These are phyloP conservation scores for Erebia aethiops DNA, from an alignment of 2,888 invertebrate genomes.

Conservation along the genomic window DNA sequence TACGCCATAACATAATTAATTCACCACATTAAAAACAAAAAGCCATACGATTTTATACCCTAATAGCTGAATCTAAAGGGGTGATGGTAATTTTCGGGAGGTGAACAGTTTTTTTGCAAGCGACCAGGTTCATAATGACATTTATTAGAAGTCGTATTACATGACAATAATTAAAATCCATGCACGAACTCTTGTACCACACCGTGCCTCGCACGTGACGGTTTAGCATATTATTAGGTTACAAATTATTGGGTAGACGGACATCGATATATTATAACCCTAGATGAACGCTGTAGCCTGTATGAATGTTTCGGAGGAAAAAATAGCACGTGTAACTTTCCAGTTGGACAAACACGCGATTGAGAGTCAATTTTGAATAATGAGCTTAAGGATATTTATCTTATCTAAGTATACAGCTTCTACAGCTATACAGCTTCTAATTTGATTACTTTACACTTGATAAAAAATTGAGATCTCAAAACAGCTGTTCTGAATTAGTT, in stretches of 20 bases:
- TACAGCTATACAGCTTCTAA: too few relatives aligned
- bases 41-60: slow-evolving; percentile 39
- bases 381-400: too few relatives aligned
- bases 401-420: too few relatives aligned
- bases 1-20: slow-evolving; percentile 58
- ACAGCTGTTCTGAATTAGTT: too few relatives aligned
- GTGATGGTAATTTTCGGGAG: slow-evolving; percentile 29
- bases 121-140: slow-evolving; percentile 78
- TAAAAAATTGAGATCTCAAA: too few relatives aligned
- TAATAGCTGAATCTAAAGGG: slow-evolving; percentile 37
- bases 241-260: slow-evolving; percentile 55
- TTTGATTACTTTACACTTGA: too few relatives aligned
- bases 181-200: slow-evolving; percentile 79
- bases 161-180: slow-evolving; percentile 82
- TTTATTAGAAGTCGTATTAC: slow-evolving; percentile 82
- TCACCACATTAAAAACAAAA: slow-evolving; percentile 26
- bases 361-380: too few relatives aligned
- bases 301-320: not conserved
- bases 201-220: slow-evolving; percentile 72
- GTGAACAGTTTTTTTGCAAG: slow-evolving; percentile 48
- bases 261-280: slow-evolving; percentile 6
- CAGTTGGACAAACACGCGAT: too few relatives aligned
- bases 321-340: not conserved
- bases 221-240: slow-evolving; percentile 73
- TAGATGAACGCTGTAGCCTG: not conserved